Base-by-base conservation (phyloP, 2,797 vertebrate species). In the Microctenopoma steveboyesi region DNA sequence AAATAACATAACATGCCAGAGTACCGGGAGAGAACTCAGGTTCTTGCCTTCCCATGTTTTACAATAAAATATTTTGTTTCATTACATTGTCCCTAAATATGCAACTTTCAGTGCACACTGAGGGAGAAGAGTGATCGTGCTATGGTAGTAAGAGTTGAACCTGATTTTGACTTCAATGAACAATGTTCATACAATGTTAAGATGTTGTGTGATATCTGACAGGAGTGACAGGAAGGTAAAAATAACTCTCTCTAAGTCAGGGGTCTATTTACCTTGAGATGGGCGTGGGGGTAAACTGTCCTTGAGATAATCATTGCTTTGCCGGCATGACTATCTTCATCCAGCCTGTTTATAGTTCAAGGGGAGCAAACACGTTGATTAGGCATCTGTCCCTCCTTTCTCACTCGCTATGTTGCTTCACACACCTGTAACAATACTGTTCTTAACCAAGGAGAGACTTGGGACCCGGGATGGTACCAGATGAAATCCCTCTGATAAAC, bases 301-400 rank as follows among this genome's bases (percentile, higher is more conserved):
- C 81, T 90, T 88, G 88, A 90, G 86, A 90, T 92, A 85, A 47
- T 89, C 83, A 86, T 84, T 82, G 67, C 76, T 87, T 76, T 81
- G 56, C 60, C 43, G 52, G 78, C 59, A 42, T 62, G 35, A 73
- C 62, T 64, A 56, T 75, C 67, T 82, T 64, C 78, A 83, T 79
- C 74, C 73, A 69, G 76, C 28, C 63, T 5, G 61, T 70, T 75
- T 71, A 78, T 50, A 53, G 76, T 82, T 79, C 70, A 28, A 43
- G 35, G 57, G 55, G 47, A 55, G 63, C 69, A 78, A 78, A 83
- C 53, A 69, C 7, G 47, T 65, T 90, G 85, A 91, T 89, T 85
- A 83, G 63, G 82, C 62, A 81, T 85, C 78, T 40, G 73, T n/a
- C 51, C n/a, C 48, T 27, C 47, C 52, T 60, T 51, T 15, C 35